phyloP scores from a whole-genome alignment of 2,113 vertebrate species.

The Scomber japonicus region DNA sequence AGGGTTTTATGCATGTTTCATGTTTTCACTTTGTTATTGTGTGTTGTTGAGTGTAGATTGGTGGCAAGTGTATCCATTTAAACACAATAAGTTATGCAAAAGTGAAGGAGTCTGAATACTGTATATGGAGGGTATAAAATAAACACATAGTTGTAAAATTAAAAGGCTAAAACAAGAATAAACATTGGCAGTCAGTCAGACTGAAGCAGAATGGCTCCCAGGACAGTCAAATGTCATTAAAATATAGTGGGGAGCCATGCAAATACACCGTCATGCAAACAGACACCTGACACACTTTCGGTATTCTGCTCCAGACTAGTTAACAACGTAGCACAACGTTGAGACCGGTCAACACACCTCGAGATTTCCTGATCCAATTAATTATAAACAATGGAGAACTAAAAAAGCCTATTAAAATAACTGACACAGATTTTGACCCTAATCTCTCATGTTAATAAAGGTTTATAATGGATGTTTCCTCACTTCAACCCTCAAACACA shows the following conservation, averaged over 20 bases:
- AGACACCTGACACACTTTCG: slow-evolving; percentile 19
- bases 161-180: slow-evolving; percentile 10
- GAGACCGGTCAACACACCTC: slow-evolving; percentile 19
- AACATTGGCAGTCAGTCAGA: not conserved
- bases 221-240: slow-evolving; percentile 75
- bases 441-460: slow-evolving; percentile 15
- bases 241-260: slow-evolving; percentile 76
- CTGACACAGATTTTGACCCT: slow-evolving; percentile 34
- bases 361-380: slow-evolving; percentile 34
- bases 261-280: slow-evolving; percentile 68
- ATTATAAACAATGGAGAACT: slow-evolving; percentile 26
- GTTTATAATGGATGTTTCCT: slow-evolving; percentile 11
- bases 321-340: not conserved
- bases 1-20: no score
- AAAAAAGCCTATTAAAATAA: slow-evolving; percentile 31
- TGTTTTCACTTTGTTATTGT: no score
- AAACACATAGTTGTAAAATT: not conserved
- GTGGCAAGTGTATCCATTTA: no score
- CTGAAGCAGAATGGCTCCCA: slow-evolving; percentile 9
- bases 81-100: no score
- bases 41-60: no score
- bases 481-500: not conserved
- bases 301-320: slow-evolving; percentile 15
- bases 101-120: no score
- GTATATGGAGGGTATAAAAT: not conserved